phyloP scores from a whole-genome alignment of 2,113 vertebrate genomes.

The Cyrtonyx montezumae region DNA sequence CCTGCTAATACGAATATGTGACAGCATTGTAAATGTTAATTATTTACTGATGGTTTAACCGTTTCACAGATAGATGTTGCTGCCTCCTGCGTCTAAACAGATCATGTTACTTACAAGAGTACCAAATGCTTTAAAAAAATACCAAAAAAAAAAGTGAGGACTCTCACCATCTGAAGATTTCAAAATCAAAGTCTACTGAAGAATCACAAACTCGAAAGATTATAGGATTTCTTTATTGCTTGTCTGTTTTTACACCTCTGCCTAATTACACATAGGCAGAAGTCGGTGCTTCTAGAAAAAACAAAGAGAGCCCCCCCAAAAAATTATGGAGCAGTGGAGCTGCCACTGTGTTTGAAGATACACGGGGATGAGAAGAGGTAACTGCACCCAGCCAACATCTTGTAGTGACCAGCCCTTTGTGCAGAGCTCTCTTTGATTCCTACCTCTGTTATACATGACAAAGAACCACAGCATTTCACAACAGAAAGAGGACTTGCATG shows the following conservation, averaged over 20 bases:
- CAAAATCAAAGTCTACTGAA: neutral
- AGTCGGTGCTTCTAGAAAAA: neutral
- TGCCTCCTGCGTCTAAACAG: neutral
- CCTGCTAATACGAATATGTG: neutral
- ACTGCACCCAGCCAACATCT: neutral
- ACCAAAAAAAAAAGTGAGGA: neutral
- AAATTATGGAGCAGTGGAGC: neutral
- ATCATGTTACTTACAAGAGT: neutral
- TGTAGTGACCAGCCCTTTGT: accelerated
- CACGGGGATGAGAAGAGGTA: accelerated
- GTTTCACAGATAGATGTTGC: neutral
- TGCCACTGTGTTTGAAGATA: neutral
- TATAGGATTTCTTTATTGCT: neutral
- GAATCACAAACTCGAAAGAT: neutral
- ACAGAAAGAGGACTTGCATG: neutral
- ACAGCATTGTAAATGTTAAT: neutral
- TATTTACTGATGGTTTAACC: neutral
- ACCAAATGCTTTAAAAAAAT: neutral
- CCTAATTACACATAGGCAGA: neutral
- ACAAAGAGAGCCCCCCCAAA: neutral
- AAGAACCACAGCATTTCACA: slow-evolving; percentile 18
- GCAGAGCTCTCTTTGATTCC: neutral
- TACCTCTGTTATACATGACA: neutral
- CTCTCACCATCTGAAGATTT: neutral
- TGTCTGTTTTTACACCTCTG: neutral